Evolutionary conservation across 2,888 invertebrate species (phyloP).

Genomic region (Meiosimyza decipiens): DNA sequence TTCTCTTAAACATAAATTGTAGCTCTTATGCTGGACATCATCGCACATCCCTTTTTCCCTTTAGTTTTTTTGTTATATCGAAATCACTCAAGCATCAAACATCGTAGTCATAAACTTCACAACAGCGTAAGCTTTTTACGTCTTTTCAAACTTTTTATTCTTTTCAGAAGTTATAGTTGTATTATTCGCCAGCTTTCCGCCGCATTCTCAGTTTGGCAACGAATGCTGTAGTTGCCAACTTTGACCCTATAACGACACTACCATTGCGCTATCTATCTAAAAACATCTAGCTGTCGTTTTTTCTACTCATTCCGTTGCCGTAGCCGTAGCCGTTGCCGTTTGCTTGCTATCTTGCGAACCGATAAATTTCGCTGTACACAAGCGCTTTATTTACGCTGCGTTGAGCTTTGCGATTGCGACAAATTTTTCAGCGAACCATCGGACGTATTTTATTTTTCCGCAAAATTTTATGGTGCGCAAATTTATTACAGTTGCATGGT

Average conservation of each 20-base stretch:
- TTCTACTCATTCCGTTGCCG: constrained; percentile 3
- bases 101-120: constrained; percentile 43
- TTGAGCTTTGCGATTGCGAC: constrained; percentile 56
- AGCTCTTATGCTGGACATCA: too few species aligned
- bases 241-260: too few species aligned
- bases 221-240: too few species aligned
- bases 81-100: constrained; percentile 62
- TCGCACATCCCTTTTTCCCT: background rate
- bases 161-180: too few species aligned
- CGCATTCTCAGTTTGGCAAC: too few species aligned
- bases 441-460: constrained; percentile 56
- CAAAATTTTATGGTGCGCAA: constrained; percentile 66
- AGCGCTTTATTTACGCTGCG: constrained; percentile 60
- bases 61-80: constrained; percentile 14
- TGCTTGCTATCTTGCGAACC: constrained; percentile 1
- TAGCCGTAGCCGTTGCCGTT: background rate
- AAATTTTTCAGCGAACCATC: constrained; percentile 21
- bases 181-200: too few species aligned
- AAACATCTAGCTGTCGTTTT: background rate
- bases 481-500: constrained; percentile 57
- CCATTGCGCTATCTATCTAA: too few species aligned
- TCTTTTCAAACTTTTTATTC: too few species aligned
- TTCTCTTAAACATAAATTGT: too few species aligned
- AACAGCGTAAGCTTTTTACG: background rate
- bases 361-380: constrained; percentile 30